Conservation (phyloP, 2,797 vertebrate genomes). For the Danionella dracula region DNA sequence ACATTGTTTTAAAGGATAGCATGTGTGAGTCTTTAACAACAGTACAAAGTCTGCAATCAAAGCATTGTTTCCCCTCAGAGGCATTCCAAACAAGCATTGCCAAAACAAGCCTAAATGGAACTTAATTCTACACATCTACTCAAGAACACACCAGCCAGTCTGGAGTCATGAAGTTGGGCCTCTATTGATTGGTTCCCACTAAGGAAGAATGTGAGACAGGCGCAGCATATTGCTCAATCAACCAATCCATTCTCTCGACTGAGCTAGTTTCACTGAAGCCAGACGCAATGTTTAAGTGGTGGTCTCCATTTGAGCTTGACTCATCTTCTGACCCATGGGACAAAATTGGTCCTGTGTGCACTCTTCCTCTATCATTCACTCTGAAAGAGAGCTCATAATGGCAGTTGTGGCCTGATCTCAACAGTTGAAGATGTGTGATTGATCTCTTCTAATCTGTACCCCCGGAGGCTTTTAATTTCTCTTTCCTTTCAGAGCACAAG, state of each 20-base stretch:
- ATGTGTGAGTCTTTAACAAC: not conserved
- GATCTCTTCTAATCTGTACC: slow-evolving; percentile 10
- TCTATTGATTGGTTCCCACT: not conserved
- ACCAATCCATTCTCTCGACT: slow-evolving; percentile 9
- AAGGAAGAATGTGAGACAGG: not conserved
- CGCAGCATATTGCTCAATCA: not conserved
- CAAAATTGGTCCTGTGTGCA: slow-evolving; percentile 14
- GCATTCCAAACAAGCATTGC: not conserved
- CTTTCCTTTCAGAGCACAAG: slow-evolving; percentile 11
- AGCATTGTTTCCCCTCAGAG: not conserved
- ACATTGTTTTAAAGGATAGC: not conserved
- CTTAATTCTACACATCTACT: not conserved
- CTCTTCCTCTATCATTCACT: slow-evolving; percentile 3
- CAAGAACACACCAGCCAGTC: not conserved
- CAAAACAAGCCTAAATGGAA: slow-evolving; percentile 1
- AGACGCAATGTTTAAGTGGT: slow-evolving; percentile 15
- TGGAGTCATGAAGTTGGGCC: not conserved
- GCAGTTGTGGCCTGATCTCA: slow-evolving; percentile 14
- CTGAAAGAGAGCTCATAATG: slow-evolving; percentile 35
- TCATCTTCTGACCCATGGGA: slow-evolving; percentile 30
- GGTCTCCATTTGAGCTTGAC: slow-evolving; percentile 25
- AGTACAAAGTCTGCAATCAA: not conserved
- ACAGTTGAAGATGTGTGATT: slow-evolving; percentile 15
- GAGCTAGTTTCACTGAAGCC: slow-evolving; percentile 6
- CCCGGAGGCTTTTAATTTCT: slow-evolving; percentile 29